Evolutionary conservation across 30 jellyfish, hydroid and myxozoan genomes (phyloP), one percentile per base, ranked within the genome.

Genomic region (Aurelia aurita): DNA sequence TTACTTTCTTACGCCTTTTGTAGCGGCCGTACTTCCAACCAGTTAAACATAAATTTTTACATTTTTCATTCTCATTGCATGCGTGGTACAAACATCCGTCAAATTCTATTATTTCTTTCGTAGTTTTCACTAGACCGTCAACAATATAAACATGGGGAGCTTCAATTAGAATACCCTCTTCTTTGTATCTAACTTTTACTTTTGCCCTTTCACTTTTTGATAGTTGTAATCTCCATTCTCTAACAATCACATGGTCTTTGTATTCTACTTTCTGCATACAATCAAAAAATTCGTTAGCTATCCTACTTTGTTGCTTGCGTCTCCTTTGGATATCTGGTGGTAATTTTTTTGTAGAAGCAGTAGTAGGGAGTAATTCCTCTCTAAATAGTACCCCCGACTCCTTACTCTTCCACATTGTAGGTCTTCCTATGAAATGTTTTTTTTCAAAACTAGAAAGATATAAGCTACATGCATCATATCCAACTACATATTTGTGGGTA

Each of bases 61-160:
- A 69, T 32, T 32, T 21, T 9, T 39, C 32, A 1, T 4, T 28
- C 20, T 39, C 7, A 16, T 16, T 21, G 32, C 88, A 77, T 7
- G 79, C 67, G 23, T 77, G 88, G 31, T 57, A 77, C 19, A 58
- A 77, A 29, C 88, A 59, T 4, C 88, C 88, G 34, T 77, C 68
- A 44, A 15, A 58, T 32, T 77, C 88, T 0, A 29, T 1, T 0
- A 57, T 47, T 3, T 18, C 5, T 26, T 63, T 67, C 25, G 10
- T 10, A 5, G 39, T 39, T 2, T 28, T 32, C 0, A 35, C 29
- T 14, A 18, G 15, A 32, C 82, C 66, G 18, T 69, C 82, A 7
- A 65, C 54, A 11, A 6, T 9, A 20, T 2, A 22, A 6, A 12
- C 9, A 20, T 23, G 3, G 53, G 77, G 4, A 18, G 21, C 0